These are phyloP conservation scores for Agrochola litura DNA, from an alignment of 2,888 invertebrate species.

Conservation along the genomic window DNA sequence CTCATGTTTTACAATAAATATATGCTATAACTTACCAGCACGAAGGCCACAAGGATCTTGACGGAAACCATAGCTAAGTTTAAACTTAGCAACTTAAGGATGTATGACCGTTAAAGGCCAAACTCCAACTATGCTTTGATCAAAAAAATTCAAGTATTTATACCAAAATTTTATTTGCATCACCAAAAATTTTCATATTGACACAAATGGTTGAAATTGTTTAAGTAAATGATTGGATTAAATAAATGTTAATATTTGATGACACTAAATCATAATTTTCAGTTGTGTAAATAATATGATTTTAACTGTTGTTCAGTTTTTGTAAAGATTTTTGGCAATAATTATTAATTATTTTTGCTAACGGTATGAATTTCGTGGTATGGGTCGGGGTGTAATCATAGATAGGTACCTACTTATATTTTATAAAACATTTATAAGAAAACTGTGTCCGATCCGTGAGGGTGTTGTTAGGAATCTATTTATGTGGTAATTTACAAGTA, in stretches of 20 bases:
- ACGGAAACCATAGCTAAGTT: slow-evolving; percentile 19
- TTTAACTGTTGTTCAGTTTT: background rate
- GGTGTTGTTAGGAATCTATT: no score
- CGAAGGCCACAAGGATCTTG: slow-evolving; percentile 15
- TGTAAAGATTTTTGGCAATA: slow-evolving; percentile 13
- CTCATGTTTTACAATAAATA: no score
- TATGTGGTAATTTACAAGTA: no score
- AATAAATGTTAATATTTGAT: slow-evolving; percentile 23
- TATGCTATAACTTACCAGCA: slow-evolving; percentile 35
- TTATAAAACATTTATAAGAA: no score
- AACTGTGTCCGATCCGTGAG: no score
- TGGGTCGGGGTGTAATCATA: no score
- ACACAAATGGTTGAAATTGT: slow-evolving; percentile 4
- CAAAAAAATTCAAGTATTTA: background rate
- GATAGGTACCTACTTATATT: no score
- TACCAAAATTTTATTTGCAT: slow-evolving; percentile 24
- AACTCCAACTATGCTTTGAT: slow-evolving; percentile 31
- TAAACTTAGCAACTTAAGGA: slow-evolving; percentile 6
- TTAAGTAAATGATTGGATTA: slow-evolving; percentile 11
- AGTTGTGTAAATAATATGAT: slow-evolving; percentile 21
- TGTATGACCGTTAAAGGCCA: slow-evolving; percentile 18
- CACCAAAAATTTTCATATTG: background rate
- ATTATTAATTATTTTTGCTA: background rate
- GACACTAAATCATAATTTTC: slow-evolving; percentile 32
- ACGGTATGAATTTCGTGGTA: no score